Conservation (phyloP, 2,113 vertebrate species). For the Callipepla squamata region DNA sequence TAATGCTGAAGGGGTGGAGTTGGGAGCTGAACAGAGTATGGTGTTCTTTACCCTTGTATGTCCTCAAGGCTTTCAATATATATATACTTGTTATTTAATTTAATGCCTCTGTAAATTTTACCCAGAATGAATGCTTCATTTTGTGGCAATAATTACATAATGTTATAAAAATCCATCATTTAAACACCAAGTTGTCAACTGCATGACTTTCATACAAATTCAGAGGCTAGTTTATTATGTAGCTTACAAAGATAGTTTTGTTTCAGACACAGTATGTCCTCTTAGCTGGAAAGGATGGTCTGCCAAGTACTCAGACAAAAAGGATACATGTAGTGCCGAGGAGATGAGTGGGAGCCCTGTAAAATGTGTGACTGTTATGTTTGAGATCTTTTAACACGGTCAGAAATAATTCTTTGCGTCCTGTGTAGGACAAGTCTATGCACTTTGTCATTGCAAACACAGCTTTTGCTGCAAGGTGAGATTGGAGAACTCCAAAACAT, state of each 20-base stretch:
- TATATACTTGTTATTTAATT: background rate
- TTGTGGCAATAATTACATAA: slow-evolving; percentile 9
- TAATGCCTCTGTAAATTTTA: background rate
- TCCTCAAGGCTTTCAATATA: background rate
- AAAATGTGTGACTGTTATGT: background rate
- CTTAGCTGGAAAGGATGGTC: slow-evolving; percentile 17
- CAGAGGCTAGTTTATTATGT: slow-evolving; percentile 9
- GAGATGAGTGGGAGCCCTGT: slow-evolving; percentile 62
- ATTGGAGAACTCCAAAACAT: background rate
- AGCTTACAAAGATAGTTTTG: slow-evolving; percentile 1
- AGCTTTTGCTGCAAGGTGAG: background rate
- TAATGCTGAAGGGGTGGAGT: background rate
- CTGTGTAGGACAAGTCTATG: background rate
- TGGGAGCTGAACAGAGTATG: background rate
- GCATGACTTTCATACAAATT: background rate
- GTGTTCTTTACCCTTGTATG: background rate
- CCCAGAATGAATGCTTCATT: background rate
- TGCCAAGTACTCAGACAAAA: slow-evolving; percentile 49
- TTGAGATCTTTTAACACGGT: slow-evolving; percentile 4
- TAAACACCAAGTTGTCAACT: background rate
- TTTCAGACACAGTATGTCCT: slow-evolving; percentile 32
- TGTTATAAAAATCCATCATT: background rate
- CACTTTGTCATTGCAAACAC: background rate
- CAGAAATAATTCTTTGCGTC: slow-evolving; percentile 9
- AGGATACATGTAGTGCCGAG: slow-evolving; percentile 24